Percentiles rank a stretch among this genome's conserved stretches.
phyloP scores from a whole-genome alignment of 2,113 vertebrate genomes.

The Saguinus imperator region DNA sequence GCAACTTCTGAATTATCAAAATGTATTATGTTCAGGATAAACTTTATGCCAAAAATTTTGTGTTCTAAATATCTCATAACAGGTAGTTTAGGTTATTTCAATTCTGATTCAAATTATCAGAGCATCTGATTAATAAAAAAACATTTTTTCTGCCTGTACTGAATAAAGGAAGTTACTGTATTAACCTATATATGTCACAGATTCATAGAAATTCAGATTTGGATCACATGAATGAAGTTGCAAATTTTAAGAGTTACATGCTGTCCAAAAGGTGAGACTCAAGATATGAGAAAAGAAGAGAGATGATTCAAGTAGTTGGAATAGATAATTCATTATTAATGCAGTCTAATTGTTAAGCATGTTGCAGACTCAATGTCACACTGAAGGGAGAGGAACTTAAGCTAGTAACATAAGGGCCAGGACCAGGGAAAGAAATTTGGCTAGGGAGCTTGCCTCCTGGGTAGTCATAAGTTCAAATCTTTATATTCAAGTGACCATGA shows the following conservation, averaged over 20 bases:
- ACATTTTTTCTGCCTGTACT: not conserved
- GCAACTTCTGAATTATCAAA: not conserved
- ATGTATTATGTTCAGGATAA: not conserved
- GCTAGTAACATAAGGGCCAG: not conserved
- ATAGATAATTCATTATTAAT: not conserved
- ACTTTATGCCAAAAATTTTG: not conserved
- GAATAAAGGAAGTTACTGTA: not conserved
- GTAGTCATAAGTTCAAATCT: not conserved
- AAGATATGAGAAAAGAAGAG: not conserved
- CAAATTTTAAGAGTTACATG: not conserved
- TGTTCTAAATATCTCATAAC: not conserved
- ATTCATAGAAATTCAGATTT: not conserved
- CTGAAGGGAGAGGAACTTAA: not conserved
- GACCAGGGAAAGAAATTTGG: not conserved
- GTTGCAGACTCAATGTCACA: not conserved
- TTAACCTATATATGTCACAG: not conserved
- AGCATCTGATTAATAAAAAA: not conserved
- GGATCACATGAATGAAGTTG: not conserved
- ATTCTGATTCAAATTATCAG: slow-evolving; percentile 8
- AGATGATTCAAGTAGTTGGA: not conserved
- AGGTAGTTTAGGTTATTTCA: slow-evolving; percentile 10
- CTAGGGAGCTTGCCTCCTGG: not conserved
- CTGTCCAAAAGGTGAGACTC: not conserved
- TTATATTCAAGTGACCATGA: not conserved
- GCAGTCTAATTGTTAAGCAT: not conserved